A percentile compares a stretch with the other conserved stretches of the same genome.
Evolutionary conservation across 2,113 vertebrate genomes (phyloP).

Genomic region (Collichthys lucidus): DNA sequence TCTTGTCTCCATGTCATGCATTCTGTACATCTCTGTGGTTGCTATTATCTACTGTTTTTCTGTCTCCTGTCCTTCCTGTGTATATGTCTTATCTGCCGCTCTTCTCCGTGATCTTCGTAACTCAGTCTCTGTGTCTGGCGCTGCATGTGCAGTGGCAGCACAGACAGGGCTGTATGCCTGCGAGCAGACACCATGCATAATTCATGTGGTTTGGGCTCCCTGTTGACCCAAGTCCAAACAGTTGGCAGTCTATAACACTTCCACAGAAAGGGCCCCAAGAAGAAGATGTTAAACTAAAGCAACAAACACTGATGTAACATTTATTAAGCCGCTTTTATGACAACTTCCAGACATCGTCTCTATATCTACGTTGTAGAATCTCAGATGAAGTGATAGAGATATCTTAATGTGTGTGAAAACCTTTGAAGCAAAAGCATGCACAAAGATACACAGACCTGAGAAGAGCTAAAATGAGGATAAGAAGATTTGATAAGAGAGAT

Average conservation of each 20-base stretch:
- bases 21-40: slow-evolving; percentile 3
- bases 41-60: not conserved
- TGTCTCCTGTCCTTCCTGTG: not conserved
- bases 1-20: not conserved
- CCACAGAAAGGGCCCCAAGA: slow-evolving; percentile 60
- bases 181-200: slow-evolving; percentile 74
- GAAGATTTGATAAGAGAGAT: not conserved
- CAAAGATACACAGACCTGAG: not conserved
- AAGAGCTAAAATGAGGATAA: not conserved
- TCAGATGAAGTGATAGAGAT: not conserved
- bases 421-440: slow-evolving; percentile 15
- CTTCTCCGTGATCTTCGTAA: slow-evolving; percentile 49
- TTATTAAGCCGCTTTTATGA: slow-evolving; percentile 48
- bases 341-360: slow-evolving; percentile 21
- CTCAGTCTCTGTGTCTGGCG: slow-evolving; percentile 28
- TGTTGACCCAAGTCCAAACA: slow-evolving; percentile 73
- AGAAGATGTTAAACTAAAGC: slow-evolving; percentile 54
- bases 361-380: not conserved
- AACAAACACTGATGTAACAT: slow-evolving; percentile 59
- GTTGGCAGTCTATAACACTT: slow-evolving; percentile 69
- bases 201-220: slow-evolving; percentile 68
- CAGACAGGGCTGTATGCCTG: slow-evolving; percentile 76
- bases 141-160: slow-evolving; percentile 61
- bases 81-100: slow-evolving; percentile 35
- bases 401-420: slow-evolving; percentile 6